Conservation (phyloP, 2,797 vertebrate species). For the Pyrocephalus nanus region DNA sequence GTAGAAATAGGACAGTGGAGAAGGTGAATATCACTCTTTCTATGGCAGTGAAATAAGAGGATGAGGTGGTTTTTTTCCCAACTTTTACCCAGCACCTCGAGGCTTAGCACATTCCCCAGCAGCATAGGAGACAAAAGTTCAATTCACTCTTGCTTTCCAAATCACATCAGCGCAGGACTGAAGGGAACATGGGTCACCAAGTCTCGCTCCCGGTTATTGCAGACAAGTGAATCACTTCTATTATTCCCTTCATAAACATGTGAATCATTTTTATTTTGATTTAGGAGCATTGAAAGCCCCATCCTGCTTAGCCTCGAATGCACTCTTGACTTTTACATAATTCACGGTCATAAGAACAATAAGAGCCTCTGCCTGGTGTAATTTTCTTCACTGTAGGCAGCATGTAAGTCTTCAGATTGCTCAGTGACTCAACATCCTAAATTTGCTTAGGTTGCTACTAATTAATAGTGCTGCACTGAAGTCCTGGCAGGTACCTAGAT, state of each 20-base stretch:
- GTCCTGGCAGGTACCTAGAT: neutral
- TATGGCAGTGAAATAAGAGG: neutral
- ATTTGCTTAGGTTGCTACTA: neutral
- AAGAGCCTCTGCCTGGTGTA: neutral
- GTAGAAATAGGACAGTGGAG: neutral
- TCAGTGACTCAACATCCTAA: neutral
- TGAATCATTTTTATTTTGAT: neutral
- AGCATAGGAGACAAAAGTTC: neutral
- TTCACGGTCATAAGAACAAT: neutral
- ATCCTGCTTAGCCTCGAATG: neutral
- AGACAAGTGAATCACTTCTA: neutral
- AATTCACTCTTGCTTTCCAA: neutral
- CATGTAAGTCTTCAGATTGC: neutral
- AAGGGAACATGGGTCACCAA: neutral
- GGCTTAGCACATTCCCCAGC: neutral
- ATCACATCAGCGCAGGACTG: neutral
- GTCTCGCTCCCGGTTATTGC: neutral
- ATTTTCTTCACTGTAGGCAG: neutral
- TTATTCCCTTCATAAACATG: neutral
- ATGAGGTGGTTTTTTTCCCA: neutral
- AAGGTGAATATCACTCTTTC: neutral
- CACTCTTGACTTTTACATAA: neutral
- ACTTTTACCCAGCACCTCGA: fast-evolving
- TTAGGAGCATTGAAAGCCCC: neutral
- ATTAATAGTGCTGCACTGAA: neutral